phyloP scores from a whole-genome alignment of 2,888 invertebrate species.

The Mythimna loreyi region DNA sequence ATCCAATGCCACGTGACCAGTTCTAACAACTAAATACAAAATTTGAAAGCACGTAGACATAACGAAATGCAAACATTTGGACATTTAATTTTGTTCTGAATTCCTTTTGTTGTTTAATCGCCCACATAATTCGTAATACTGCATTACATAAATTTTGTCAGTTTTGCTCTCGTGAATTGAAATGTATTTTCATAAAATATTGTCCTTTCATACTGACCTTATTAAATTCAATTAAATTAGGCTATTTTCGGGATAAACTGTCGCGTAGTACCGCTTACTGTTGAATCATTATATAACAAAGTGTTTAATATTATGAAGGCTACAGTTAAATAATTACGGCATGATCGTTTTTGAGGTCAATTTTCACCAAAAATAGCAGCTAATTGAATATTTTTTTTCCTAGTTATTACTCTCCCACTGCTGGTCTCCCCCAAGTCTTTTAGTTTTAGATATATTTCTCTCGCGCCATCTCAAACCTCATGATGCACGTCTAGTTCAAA shows the following conservation, averaged over 20 bases:
- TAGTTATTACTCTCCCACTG: no score
- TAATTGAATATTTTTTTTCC: neutral
- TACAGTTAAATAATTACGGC: neutral
- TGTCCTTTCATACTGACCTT: conserved; percentile 37
- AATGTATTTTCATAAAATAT: conserved; percentile 57
- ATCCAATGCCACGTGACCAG: no score
- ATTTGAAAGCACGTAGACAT: neutral
- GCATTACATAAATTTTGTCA: conserved; percentile 22
- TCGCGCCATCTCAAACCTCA: no score
- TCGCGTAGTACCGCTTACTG: conserved; percentile 14
- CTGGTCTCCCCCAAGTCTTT: no score
- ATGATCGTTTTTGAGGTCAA: neutral
- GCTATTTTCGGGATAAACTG: conserved; percentile 24
- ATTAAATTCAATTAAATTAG: conserved; percentile 37
- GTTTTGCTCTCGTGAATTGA: conserved; percentile 37
- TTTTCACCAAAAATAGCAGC: neutral
- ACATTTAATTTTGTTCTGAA: conserved; percentile 20
- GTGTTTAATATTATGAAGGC: conserved; percentile 16
- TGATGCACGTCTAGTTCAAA: no score
- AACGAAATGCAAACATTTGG: conserved; percentile 29
- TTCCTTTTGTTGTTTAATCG: conserved; percentile 34
- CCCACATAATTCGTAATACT: conserved; percentile 29
- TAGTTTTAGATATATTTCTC: no score
- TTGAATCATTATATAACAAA: conserved; percentile 30
- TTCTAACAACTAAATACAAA: conserved; percentile 19